phyloP scores from a whole-genome alignment of 2,797 vertebrate genomes.

The Liparis tanakae region DNA sequence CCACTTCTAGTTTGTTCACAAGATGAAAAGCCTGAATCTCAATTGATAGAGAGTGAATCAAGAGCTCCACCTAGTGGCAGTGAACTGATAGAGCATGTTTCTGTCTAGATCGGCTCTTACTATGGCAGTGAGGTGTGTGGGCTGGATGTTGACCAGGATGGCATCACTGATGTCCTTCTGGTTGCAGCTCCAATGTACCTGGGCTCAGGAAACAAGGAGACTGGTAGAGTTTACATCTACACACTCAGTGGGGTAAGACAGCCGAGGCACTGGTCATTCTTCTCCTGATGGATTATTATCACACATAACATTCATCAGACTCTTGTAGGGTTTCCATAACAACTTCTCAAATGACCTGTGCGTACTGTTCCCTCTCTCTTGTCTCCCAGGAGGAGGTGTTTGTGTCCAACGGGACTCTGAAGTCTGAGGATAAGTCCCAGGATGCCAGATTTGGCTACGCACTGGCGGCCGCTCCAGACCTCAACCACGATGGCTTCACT shows the following conservation, averaged over 20 bases:
- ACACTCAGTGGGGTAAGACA: slow-evolving; percentile 80
- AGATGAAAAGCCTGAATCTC: neutral
- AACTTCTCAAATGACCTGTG: neutral
- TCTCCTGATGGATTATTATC: neutral
- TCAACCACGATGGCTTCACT: slow-evolving; percentile 89
- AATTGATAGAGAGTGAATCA: slow-evolving; percentile 5
- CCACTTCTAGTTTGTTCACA: slow-evolving; percentile 8
- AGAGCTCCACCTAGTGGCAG: slow-evolving; percentile 62
- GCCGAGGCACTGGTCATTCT: neutral
- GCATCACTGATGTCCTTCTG: slow-evolving; percentile 91
- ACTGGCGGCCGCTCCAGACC: slow-evolving; percentile 86
- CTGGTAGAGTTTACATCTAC: slow-evolving; percentile 91
- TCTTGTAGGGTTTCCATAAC: neutral
- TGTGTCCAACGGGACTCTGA: slow-evolving; percentile 85
- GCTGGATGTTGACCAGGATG: slow-evolving; percentile 90
- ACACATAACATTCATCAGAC: neutral
- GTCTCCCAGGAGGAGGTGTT: slow-evolving; percentile 79
- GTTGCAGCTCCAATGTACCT: slow-evolving; percentile 95
- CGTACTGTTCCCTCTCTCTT: neutral
- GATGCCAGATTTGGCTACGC: slow-evolving; percentile 93
- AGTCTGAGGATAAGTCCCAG: slow-evolving; percentile 83
- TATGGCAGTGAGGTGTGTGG: slow-evolving; percentile 94
- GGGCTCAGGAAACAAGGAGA: slow-evolving; percentile 91
- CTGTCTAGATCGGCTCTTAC: slow-evolving; percentile 92
- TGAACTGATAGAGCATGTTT: slow-evolving; percentile 20